phyloP scores from a whole-genome alignment of 2,113 vertebrate species.

The Heterocephalus glaber region DNA sequence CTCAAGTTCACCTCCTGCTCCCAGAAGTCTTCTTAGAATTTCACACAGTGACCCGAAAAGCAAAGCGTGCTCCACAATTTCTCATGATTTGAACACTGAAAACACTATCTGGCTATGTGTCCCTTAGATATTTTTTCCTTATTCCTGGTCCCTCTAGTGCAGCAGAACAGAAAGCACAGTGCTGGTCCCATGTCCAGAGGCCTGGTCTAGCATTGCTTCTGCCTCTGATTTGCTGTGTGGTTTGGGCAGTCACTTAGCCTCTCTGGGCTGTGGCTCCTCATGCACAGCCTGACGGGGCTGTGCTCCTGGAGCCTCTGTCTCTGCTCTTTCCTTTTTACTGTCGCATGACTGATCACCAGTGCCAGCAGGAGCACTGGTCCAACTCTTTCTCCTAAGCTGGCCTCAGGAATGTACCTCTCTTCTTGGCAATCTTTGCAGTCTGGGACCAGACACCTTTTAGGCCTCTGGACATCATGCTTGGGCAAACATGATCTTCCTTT shows the following conservation, averaged over 20 bases:
- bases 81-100: neutral
- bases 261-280: neutral
- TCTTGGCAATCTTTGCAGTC: neutral
- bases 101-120: neutral
- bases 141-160: neutral
- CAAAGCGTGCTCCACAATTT: neutral
- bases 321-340: neutral
- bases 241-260: neutral
- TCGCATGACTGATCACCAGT: neutral
- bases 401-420: neutral
- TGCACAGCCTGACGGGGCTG: fast-evolving
- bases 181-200: fast-evolving
- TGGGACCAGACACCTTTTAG: neutral
- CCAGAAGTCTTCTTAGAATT: neutral
- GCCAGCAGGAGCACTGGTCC: neutral
- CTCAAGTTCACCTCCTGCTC: neutral
- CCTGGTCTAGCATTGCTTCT: neutral
- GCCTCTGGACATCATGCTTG: neutral
- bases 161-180: neutral
- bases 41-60: neutral
- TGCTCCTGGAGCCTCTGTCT: neutral
- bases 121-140: neutral
- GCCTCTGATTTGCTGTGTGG: neutral
- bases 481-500: neutral
- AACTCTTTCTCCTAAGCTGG: neutral